Evolutionary conservation across 2,888 invertebrate species (phyloP), one percentile per base, ranked within the genome.

Genomic region (Cacoxenus indagator): DNA sequence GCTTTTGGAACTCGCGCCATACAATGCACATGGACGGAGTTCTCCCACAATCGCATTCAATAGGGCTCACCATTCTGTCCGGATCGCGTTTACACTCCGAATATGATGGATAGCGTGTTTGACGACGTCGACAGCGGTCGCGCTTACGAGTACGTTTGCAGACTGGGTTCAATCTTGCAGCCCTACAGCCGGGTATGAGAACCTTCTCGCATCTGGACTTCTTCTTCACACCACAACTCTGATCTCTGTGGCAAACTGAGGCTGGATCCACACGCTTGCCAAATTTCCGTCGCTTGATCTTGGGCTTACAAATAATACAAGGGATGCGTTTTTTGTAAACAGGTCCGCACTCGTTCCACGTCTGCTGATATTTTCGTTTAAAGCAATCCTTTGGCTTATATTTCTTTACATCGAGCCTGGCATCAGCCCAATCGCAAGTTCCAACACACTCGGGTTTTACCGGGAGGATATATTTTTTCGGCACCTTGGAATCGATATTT

Each of bases 91-190:
- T 9, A 45, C 61, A 62, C n/a, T 62, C 61, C 4, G 61, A 62
- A 26, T 62, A 62, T 22, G 61, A 22, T n/a, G 61, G 61, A 45
- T 62, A 62, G 22, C 61, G 61, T 43, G 61, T 62, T n/a, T 62
- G 61, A 62, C 61, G 61, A 29, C 61, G 61, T 11, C 43, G 43
- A 6, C 61, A 62, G 1, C 11, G 4, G 22, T 24, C 24, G n/a
- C 14, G 29, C 0, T 1, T 6, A 1, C 61, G 61, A 19, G 17
- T 19, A 14, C n/a, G n/a, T 1, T 22, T 17, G n/a, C 61, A 62
- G 0, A 11, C 45, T 3, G 14, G 9, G 5, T 3, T 9, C n/a
- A 11, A 29, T 19, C 26, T 29, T 62, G n/a, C n/a, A 0, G 19
- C 29, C 26, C 4, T 26, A 14, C 61, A 62, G 26, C 61, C 61